phyloP scores from a whole-genome alignment of 2,113 vertebrate genomes.

The Ochotona princeps region DNA sequence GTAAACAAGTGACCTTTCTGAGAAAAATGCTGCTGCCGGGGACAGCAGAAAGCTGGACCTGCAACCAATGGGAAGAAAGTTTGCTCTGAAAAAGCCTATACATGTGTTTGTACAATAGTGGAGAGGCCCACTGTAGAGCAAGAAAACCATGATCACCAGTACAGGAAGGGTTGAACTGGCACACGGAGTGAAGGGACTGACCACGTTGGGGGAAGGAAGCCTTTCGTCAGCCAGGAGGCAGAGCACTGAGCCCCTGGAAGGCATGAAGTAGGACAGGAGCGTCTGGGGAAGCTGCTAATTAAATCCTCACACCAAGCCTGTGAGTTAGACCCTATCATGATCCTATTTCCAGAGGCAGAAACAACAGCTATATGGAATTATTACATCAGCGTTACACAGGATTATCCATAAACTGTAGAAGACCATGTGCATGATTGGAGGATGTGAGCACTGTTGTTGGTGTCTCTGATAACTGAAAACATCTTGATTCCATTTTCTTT shows the following conservation, averaged over 20 bases:
- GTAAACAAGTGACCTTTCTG: background rate
- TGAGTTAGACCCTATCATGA: background rate
- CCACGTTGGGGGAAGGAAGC: background rate
- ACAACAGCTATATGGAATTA: background rate
- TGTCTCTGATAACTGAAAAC: slow-evolving; percentile 50
- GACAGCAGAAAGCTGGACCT: background rate
- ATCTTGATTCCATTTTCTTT: background rate
- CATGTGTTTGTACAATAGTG: background rate
- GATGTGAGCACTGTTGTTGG: background rate
- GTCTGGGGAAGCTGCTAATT: background rate
- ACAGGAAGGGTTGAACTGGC: background rate
- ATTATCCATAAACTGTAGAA: background rate
- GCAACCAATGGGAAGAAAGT: background rate
- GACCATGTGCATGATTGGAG: background rate
- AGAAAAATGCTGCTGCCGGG: background rate
- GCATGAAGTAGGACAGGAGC: background rate
- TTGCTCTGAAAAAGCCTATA: background rate
- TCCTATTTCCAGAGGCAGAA: background rate
- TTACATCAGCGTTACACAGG: background rate
- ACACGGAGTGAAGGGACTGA: background rate
- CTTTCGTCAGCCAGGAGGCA: background rate
- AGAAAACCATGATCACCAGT: background rate
- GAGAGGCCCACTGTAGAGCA: background rate
- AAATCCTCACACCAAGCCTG: background rate
- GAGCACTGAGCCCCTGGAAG: no score